Evolutionary conservation across 2,888 invertebrate genomes (phyloP), one percentile per base, ranked within the genome.

Genomic region (Drosophila fulvimacula): DNA sequence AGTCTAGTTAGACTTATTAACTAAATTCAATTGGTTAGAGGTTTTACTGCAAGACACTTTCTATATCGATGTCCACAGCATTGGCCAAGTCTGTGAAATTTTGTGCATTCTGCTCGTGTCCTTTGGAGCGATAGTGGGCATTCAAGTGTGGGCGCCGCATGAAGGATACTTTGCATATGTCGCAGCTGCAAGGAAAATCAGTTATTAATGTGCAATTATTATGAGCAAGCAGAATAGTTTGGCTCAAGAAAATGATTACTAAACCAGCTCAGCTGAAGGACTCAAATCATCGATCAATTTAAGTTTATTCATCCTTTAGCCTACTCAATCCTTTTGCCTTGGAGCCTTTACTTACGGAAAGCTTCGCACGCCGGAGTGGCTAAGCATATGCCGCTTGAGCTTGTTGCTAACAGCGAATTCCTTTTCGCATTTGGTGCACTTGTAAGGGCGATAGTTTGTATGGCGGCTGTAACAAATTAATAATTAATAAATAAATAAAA

Each of bases 351-450:
- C 83, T 72, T 15, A 83, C 83, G 84, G 83, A 30, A 89, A 83
- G 6, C 79, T 71, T 0, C 83, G 82, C 2, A 84, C 79, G 17
- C 83, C 88, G 0, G 85, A 71, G 39, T 83, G 83, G n/a, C 72
- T 81, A 4, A 83, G 73, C 83, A 83, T 87, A 32, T 83, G 83
- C 9, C 69, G 52, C 49, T 80, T 73, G 0, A 88, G 56, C 52
- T 89, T 88, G 15, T 78, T 82, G 58, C 86, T 89, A 2, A 82
- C 76, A 2, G 83, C 76, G 51, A 85, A 85, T 5, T 75, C 58
- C 44, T 85, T 89, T 7, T 76, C 90, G 24, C 85, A 85, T n/a
- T 78, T 76, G 9, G 46, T 69, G 61, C 85, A 85, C 51, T 89
- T 89, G 24, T 69, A 89, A 0, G 85, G 85, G 15, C 67, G 76